phyloP scores from a whole-genome alignment of 2,888 invertebrate species.

The Oxytorus armatus region DNA sequence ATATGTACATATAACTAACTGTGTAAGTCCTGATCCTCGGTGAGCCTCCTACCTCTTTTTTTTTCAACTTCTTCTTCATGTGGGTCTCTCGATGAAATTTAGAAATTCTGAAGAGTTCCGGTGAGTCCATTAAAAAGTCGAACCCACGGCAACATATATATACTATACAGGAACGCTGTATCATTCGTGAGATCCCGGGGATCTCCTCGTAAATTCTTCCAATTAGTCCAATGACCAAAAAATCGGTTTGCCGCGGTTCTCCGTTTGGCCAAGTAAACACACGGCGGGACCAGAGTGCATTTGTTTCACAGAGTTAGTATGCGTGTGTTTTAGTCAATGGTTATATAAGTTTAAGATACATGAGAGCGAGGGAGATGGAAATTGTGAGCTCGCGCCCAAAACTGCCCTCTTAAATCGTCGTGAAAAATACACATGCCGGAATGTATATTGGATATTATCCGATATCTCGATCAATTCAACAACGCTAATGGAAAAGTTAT shows the following conservation, averaged over 20 bases:
- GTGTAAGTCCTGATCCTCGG: not conserved
- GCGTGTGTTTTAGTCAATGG: not conserved
- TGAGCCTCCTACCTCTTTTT: conserved; percentile 34
- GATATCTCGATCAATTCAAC: conserved; percentile 77
- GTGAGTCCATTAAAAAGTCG: conserved; percentile 70
- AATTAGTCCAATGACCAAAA: conserved; percentile 80
- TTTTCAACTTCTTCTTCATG: conserved; percentile 54
- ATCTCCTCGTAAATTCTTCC: conserved; percentile 79
- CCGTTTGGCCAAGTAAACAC: conserved; percentile 58
- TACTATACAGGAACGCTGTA: conserved; percentile 38
- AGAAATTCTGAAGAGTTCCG: conserved; percentile 73
- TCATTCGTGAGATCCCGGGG: conserved; percentile 67
- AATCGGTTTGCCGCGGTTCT: conserved; percentile 68
- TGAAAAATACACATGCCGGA: conserved; percentile 72
- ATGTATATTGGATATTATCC: conserved; percentile 81
- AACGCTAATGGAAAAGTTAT: conserved; percentile 81
- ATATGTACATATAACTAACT: conserved; percentile 9
- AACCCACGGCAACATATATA: conserved; percentile 19
- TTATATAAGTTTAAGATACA: conserved; percentile 3
- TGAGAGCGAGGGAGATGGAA: conserved; percentile 21
- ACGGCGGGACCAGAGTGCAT: conserved; percentile 34
- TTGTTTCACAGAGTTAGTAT: conserved; percentile 23
- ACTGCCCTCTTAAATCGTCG: conserved; percentile 66
- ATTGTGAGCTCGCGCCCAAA: conserved; percentile 64
- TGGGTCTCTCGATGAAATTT: conserved; percentile 66